Evolutionary conservation across 2,797 vertebrate genomes (phyloP).

Genomic region (Pangasius macronema): DNA sequence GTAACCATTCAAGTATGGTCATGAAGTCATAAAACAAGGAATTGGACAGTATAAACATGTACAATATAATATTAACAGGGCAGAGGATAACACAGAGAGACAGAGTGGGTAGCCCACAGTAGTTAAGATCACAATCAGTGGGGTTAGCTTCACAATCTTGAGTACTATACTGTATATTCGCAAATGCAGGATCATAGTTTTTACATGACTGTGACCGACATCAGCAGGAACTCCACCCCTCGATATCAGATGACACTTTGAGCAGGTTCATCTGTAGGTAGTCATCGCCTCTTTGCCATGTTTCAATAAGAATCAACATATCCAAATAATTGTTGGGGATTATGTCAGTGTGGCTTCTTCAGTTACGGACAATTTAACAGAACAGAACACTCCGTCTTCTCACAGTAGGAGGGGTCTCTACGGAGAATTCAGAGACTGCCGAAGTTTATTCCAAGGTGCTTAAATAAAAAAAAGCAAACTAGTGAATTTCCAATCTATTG

Average conservation of each 20-base stretch:
- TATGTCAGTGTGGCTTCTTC: neutral
- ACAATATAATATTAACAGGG: neutral
- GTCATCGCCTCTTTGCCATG: neutral
- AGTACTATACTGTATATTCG: neutral
- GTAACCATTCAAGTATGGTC: neutral
- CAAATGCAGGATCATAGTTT: neutral
- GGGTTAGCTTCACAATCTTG: neutral
- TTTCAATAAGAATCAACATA: slow-evolving; percentile 4
- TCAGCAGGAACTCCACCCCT: neutral
- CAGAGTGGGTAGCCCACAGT: neutral
- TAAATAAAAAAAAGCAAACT: neutral
- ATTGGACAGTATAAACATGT: neutral
- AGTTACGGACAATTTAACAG: neutral
- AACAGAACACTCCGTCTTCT: neutral
- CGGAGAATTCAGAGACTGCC: neutral
- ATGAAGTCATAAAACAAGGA: neutral
- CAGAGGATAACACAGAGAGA: neutral
- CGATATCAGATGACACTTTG: neutral
- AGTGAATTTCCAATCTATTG: neutral
- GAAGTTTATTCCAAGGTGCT: neutral
- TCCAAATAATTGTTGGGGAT: neutral
- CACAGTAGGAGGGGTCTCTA: neutral
- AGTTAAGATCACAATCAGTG: neutral
- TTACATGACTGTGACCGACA: neutral
- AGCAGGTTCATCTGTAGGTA: neutral